phyloP scores from a whole-genome alignment of 2,888 invertebrate species.

The Holacanthella duospinosa region DNA sequence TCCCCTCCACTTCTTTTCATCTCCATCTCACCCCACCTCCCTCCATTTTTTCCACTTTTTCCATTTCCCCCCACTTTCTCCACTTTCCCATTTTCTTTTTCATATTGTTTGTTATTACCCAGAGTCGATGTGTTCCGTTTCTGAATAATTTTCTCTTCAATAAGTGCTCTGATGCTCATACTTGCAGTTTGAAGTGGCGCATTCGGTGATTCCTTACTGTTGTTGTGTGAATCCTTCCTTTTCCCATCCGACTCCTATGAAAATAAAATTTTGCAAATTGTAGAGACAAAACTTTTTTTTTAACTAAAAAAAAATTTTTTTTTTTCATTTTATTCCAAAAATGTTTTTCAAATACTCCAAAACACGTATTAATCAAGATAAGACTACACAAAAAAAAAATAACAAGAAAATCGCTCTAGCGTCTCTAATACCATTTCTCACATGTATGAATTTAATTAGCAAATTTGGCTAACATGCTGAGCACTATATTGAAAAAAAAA shows the following conservation, averaged over 20 bases:
- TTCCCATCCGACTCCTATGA: slow-evolving; percentile 34
- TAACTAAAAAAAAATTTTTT: neutral
- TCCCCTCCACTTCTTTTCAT: too few relatives aligned
- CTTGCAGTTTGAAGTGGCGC: slow-evolving; percentile 86
- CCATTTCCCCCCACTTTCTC: too few relatives aligned
- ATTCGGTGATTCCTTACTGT: slow-evolving; percentile 40
- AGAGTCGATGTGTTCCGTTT: slow-evolving; percentile 51
- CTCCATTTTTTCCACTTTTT: too few relatives aligned
- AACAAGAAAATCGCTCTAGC: neutral
- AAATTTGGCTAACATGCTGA: too few relatives aligned
- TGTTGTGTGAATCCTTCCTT: slow-evolving; percentile 22
- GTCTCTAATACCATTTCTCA: neutral
- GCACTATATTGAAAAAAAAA: too few relatives aligned
- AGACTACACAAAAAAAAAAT: neutral
- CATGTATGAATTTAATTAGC: neutral
- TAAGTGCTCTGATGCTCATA: slow-evolving; percentile 76
- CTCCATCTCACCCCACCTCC: too few relatives aligned
- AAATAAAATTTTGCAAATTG: slow-evolving; percentile 6
- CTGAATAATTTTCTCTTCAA: slow-evolving; percentile 86
- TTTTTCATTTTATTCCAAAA: neutral
- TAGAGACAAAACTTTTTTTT: slow-evolving; percentile 1
- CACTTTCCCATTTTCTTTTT: too few relatives aligned
- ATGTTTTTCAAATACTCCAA: neutral
- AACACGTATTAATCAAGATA: neutral
- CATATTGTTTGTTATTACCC: neutral